Evolutionary conservation across 2,888 invertebrate species (phyloP), one percentile per base, ranked within the genome.

Genomic region (Rhynchonema sp.): DNA sequence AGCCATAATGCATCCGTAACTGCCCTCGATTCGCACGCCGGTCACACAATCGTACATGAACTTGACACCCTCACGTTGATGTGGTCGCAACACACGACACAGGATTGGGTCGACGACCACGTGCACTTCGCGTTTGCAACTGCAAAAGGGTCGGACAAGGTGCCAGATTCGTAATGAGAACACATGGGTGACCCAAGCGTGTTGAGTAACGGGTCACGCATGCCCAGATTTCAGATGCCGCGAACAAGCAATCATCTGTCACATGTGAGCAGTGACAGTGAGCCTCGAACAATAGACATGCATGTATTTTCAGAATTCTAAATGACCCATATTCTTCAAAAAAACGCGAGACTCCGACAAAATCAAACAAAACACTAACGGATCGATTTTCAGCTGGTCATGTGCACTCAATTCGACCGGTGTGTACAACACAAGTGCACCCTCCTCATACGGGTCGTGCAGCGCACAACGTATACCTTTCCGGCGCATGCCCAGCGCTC

Each of bases 21-120:
- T 85, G 62, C 82, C 80, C 61, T 85, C 84, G 66, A 91, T 89
- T 69, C 88, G 85, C 49, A 81, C 78, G 1, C 96, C 98, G 13
- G 87, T 90, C 1, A 96, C 92, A 77, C 96, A 98, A 73, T 98
- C 92, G 72, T 91, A 98, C 92, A 98, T 94, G 73, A 98, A 98
- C 72, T 87, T 87, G 0, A 98, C 96, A 46, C 98, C 98, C 80
- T 98, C 96, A 65, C 96, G 81, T 74, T 98, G 98, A 82, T 98
- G 98, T 0, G 98, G 96, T 56, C 98, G 79, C 1, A 98, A 77
- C 61, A 96, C 81, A 71, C 87, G 86, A 23, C 87, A 85, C 1
- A 99, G 77, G 1, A 85, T 73, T 0, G 98, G 98, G 79, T 98
- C 98, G 0, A 98, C 92, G 0, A 98, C 98, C 1, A 98, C 91